Base-by-base conservation (phyloP, 2,113 vertebrate species). In the Spea bombifrons region DNA sequence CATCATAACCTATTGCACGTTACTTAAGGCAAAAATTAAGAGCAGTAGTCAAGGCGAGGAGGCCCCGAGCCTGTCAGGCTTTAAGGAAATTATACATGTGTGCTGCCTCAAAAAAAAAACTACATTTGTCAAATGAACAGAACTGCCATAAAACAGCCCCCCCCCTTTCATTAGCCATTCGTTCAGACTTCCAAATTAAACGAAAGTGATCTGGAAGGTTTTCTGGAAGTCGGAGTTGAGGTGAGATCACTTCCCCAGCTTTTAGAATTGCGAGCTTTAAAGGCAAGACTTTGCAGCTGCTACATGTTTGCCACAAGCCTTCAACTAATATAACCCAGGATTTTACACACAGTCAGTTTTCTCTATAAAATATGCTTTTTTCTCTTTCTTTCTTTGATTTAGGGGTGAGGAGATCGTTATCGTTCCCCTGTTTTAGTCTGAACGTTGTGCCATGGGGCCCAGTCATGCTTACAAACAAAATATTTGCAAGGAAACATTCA, bases 171-270 rank as follows among this genome's bases (percentile, higher is more conserved):
- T 85, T 84, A 71, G 83, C 66, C 71, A 75, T 78, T 4, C 84
- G 49, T 17, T n/a, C 68, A 83, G 73, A 66, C 71, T 83, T 73
- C 4, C 84, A 86, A 85, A 84, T 84, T 73, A 83, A 86, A 77
- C 81, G 55, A 72, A 77, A 85, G 75, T 3, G 74, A 76, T 76
- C n/a, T 86, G 43, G 5, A 2, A 43, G 43, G 30, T 30, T 84
- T 88, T 84, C 83, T 85, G 0, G 84, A 82, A 75, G 82, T 72
- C 69, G 76, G 78, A 7, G 4, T 66, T 81, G 44, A n/a, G 30
- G 5, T 85, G 80, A 75, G 81, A 50, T 81, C 83, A 80, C 55
- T 87, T 89, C 73, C 72, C 73, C 47, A 79, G 55, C 73, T 87
- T 86, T 86, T 83, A 85, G 64, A 3, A 84, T 0, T 43, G n/a